These are phyloP conservation scores for Chrysochloris asiatica DNA, from an alignment of 2,113 vertebrate genomes.

Conservation along the genomic window DNA sequence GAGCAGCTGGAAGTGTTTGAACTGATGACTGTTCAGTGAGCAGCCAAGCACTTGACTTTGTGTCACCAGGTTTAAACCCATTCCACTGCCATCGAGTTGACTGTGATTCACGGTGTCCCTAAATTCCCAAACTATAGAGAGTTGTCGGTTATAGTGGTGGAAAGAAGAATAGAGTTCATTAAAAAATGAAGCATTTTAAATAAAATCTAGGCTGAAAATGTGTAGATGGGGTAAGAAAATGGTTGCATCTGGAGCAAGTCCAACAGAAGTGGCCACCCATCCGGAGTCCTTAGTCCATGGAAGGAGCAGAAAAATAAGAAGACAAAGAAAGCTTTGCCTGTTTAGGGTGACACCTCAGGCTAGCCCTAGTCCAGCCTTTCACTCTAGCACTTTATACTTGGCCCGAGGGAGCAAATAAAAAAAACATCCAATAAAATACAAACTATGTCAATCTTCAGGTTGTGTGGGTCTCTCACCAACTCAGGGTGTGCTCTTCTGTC, in stretches of 20 bases:
- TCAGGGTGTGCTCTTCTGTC: neutral
- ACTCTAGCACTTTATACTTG: neutral
- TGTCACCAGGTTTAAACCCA: no score
- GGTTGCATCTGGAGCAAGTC: neutral
- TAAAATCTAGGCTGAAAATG: neutral
- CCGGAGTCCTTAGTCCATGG: neutral
- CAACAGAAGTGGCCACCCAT: neutral
- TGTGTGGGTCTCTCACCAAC: no score
- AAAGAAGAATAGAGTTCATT: neutral
- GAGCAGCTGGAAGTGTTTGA: no score
- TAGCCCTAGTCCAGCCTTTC: neutral
- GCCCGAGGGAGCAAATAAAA: neutral
- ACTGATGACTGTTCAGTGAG: no score
- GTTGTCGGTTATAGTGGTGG: no score
- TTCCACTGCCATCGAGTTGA: no score
- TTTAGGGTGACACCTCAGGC: neutral
- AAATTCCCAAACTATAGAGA: neutral
- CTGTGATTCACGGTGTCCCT: no score
- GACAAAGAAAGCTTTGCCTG: neutral
- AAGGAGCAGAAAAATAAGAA: neutral
- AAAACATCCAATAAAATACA: neutral
- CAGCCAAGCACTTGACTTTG: no score
- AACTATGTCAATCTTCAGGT: neutral
- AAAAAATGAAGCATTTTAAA: neutral
- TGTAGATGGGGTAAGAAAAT: neutral